Evolutionary conservation across 2,888 invertebrate species (phyloP).

Genomic region (Athalia rosae): DNA sequence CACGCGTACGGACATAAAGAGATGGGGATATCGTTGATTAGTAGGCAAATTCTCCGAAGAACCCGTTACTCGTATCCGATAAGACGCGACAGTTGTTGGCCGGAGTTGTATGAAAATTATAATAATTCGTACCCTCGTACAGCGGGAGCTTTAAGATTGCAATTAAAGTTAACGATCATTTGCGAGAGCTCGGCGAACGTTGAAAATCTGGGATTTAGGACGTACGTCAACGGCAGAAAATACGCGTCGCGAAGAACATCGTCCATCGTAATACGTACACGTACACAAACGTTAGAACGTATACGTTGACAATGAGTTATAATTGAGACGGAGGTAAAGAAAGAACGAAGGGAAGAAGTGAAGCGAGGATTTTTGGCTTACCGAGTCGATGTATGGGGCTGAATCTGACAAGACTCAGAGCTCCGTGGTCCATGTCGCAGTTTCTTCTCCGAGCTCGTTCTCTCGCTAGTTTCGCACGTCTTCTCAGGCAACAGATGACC

Average conservation of each 20-base stretch:
- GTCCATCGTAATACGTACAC: no score
- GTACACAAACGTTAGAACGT: no score
- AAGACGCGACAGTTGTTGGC: no score
- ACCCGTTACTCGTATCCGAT: background rate
- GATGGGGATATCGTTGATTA: background rate
- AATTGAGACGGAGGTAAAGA: background rate
- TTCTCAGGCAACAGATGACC: conserved; percentile 89
- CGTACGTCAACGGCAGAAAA: no score
- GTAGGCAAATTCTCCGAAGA: background rate
- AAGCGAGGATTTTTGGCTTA: conserved; percentile 72
- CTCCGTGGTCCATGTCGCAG: conserved; percentile 88
- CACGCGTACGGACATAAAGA: background rate
- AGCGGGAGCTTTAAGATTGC: no score
- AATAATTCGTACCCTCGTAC: no score
- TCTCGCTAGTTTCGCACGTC: conserved; percentile 88
- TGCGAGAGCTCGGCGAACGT: no score
- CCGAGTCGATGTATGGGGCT: conserved; percentile 84
- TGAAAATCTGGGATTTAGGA: no score
- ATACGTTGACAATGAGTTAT: background rate
- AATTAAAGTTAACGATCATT: no score
- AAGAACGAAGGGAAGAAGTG: background rate
- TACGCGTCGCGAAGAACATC: no score
- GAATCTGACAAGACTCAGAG: conserved; percentile 87
- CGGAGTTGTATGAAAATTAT: no score
- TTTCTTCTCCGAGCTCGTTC: conserved; percentile 88